Evolutionary conservation across 1,140 invertebrate genomes (phyloP).

Genomic region (Cydia fagiglandana): DNA sequence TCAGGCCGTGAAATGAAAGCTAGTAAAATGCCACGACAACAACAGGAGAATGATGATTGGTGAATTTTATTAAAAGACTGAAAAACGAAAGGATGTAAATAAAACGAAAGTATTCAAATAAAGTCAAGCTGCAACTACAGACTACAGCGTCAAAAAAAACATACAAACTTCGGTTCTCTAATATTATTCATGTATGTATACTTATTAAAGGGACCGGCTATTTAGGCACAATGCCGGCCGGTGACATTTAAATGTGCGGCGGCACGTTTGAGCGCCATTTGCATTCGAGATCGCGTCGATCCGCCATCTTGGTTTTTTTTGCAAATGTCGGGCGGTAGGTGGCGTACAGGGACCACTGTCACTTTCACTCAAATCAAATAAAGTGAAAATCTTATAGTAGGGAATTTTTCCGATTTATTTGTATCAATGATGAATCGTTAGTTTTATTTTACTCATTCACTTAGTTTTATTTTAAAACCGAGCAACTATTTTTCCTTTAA

Average conservation of each 20-base stretch:
- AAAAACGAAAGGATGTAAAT: background rate
- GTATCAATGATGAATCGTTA: too few relatives aligned
- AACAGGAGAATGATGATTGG: too few relatives aligned
- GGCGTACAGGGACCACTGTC: slow-evolving; percentile 42
- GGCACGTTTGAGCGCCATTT: slow-evolving; percentile 69
- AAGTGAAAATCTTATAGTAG: too few relatives aligned
- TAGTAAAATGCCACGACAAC: too few relatives aligned
- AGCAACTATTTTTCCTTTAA: too few relatives aligned
- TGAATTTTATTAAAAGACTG: background rate
- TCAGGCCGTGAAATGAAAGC: too few relatives aligned
- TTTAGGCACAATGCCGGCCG: slow-evolving; percentile 14
- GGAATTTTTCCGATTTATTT: too few relatives aligned
- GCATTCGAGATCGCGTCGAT: slow-evolving; percentile 71
- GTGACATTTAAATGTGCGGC: slow-evolving; percentile 73
- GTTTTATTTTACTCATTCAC: too few relatives aligned
- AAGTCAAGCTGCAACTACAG: slow-evolving; percentile 4
- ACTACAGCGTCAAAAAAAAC: slow-evolving; percentile 4
- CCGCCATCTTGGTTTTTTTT: slow-evolving; percentile 67
- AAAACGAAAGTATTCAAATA: background rate
- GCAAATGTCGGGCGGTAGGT: slow-evolving; percentile 47
- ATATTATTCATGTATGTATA: slow-evolving; percentile 17
- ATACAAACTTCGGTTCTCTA: background rate
- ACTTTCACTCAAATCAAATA: background rate
- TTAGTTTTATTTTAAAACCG: too few relatives aligned
- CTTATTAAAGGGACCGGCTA: slow-evolving; percentile 12